phyloP scores from a whole-genome alignment of 2,888 invertebrate genomes.

The Metacarcinus magister region DNA sequence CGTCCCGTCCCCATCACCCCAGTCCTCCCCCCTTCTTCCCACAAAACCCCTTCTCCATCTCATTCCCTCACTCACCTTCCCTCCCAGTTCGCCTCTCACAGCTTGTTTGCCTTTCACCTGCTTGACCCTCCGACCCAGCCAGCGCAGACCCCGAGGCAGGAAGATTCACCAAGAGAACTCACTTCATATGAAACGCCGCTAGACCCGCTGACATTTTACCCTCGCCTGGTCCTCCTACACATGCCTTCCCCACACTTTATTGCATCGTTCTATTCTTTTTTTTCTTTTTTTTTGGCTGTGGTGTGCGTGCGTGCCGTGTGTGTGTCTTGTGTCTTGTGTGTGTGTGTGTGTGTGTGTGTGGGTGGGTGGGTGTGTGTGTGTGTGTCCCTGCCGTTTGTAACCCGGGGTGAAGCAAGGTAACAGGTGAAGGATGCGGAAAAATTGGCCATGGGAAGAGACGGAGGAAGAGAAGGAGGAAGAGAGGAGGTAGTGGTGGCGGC shows the following conservation, averaged over 20 bases:
- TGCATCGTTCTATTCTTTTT: neutral
- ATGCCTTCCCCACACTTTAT: neutral
- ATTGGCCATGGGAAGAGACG: conserved; percentile 10
- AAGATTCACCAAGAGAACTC: neutral
- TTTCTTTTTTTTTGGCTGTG: neutral
- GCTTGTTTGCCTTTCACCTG: conserved; percentile 47
- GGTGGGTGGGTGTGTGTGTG: neutral
- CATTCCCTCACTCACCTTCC: neutral
- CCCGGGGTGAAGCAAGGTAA: neutral
- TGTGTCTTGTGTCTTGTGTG: neutral
- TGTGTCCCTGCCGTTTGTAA: neutral
- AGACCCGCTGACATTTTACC: conserved; percentile 36
- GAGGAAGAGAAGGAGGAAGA: neutral
- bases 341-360: conserved; percentile 32
- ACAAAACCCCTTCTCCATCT: neutral
- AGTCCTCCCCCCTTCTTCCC: neutral
- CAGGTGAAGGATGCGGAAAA: neutral
- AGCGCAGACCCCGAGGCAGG: neutral
- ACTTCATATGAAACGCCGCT: neutral
- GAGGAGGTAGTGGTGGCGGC: neutral
- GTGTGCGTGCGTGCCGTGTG: neutral
- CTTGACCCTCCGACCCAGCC: neutral
- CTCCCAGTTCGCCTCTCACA: conserved; percentile 15
- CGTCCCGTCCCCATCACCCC: neutral
- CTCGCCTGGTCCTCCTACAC: neutral